phyloP scores from a whole-genome alignment of 2,113 vertebrate genomes.

The Anolis sagrei region DNA sequence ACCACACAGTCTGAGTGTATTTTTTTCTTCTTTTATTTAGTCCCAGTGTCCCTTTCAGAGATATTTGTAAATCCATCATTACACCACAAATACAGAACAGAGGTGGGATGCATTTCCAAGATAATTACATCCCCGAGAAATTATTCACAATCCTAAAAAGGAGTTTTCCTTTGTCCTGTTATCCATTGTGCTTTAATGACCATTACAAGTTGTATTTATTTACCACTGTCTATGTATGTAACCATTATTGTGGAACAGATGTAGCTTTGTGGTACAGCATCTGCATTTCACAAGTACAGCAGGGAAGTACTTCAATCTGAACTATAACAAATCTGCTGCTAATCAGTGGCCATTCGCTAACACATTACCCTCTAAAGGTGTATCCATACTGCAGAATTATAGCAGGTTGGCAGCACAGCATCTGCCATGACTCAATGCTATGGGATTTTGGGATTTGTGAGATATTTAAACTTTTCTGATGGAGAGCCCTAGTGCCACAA shows the following conservation, averaged over 20 bases:
- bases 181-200: background rate
- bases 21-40: slow-evolving; percentile 13
- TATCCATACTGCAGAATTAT: too few species aligned
- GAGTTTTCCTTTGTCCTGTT: background rate
- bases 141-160: background rate
- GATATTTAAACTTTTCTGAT: too few species aligned
- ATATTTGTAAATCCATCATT: background rate
- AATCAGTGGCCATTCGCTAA: background rate
- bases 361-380: background rate
- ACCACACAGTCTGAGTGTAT: background rate
- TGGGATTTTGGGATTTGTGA: too few species aligned
- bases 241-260: background rate
- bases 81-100: background rate
- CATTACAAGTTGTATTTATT: background rate
- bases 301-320: background rate
- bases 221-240: background rate
- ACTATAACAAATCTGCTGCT: background rate
- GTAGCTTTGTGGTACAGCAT: background rate
- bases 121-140: background rate
- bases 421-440: too few species aligned
- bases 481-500: too few species aligned
- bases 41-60: slow-evolving; percentile 10
- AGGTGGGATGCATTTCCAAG: background rate
- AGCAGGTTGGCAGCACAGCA: too few species aligned
- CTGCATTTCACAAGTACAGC: background rate